Conservation (phyloP, 2,888 invertebrate genomes). For the Vannuccia rotundouncinata region DNA sequence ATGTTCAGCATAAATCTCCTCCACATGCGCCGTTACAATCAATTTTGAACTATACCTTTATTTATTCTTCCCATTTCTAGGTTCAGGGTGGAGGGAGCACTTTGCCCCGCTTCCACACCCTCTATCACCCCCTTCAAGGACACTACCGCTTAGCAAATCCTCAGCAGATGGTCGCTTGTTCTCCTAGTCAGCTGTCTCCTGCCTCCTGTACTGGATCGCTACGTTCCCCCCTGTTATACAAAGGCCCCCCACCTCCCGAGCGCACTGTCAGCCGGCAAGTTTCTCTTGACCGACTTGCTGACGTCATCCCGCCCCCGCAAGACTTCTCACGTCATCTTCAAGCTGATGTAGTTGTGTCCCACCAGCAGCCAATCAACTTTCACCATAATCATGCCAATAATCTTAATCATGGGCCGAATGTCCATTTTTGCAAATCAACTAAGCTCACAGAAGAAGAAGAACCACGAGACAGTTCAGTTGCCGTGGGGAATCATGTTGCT, state of each 20-base stretch:
- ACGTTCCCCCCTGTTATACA: background rate
- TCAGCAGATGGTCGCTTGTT: background rate
- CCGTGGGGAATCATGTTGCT: background rate
- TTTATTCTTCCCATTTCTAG: too few relatives aligned
- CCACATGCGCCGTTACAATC: too few relatives aligned
- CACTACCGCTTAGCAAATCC: background rate
- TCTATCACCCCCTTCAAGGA: background rate
- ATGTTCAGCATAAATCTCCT: too few relatives aligned
- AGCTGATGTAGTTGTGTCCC: background rate
- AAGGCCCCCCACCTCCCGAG: background rate
- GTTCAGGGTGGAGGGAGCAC: conserved; percentile 3
- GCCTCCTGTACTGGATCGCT: background rate
- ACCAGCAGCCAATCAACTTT: background rate
- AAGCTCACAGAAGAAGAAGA: background rate
- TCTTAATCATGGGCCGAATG: background rate
- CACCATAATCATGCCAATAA: background rate
- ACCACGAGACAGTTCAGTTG: background rate
- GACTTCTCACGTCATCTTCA: background rate
- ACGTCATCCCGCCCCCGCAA: conserved; percentile 2
- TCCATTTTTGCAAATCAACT: background rate
- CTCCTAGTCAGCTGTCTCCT: background rate
- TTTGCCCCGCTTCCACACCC: conserved; percentile 3
- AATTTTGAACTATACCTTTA: too few relatives aligned
- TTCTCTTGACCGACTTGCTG: background rate
- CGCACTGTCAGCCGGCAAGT: background rate